These are phyloP conservation scores for Pollenia angustigena DNA, from an alignment of 2,888 invertebrate species.

Conservation along the genomic window DNA sequence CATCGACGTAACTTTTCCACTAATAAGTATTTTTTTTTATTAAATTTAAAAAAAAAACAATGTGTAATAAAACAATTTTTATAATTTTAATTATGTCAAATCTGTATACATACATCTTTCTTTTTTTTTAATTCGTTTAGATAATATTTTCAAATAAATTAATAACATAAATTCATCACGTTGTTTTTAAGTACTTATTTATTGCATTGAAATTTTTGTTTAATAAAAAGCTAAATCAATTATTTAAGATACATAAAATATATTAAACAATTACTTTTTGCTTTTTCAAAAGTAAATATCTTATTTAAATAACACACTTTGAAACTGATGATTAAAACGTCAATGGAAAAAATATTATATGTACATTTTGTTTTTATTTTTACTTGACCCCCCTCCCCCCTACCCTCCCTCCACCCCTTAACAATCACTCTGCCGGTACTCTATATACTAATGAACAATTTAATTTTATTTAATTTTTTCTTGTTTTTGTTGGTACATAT, in stretches of 20 bases:
- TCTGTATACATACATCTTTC: too few species aligned
- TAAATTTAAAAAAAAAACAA: too few species aligned
- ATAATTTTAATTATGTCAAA: neutral
- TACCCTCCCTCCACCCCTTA: neutral
- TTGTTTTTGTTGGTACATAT: neutral
- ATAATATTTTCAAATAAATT: neutral
- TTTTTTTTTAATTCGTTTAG: too few species aligned
- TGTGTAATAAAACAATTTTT: neutral
- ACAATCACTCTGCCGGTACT: constrained; percentile 23
- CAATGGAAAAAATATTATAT: constrained; percentile 40
- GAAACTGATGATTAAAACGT: constrained; percentile 30
- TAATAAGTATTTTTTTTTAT: too few species aligned
- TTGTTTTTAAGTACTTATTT: neutral
- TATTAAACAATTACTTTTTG: neutral
- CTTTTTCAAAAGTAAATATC: constrained; percentile 5
- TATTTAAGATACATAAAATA: neutral
- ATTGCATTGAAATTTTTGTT: neutral
- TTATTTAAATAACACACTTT: constrained; percentile 41
- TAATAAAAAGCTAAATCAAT: neutral
- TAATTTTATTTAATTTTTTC: constrained; percentile 21
- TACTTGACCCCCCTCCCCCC: neutral
- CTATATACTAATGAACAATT: constrained; percentile 37
- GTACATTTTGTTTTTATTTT: neutral
- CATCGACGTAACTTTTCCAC: too few species aligned
- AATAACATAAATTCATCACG: constrained; percentile 18